These are phyloP conservation scores for Belgica antarctica DNA, from an alignment of 2,888 invertebrate genomes.

Conservation along the genomic window DNA sequence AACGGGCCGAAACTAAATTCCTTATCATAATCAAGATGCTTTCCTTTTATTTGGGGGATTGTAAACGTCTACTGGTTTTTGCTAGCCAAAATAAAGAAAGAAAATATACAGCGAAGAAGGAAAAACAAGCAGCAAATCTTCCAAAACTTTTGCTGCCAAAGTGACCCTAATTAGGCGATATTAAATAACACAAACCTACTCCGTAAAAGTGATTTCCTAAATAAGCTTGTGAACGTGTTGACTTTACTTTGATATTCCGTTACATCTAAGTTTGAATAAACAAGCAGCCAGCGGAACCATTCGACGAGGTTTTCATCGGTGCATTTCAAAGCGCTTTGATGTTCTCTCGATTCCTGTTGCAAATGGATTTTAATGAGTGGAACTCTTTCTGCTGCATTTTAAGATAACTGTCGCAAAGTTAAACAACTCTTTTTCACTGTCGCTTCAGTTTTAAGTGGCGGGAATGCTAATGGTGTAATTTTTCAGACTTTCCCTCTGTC, in stretches of 20 bases:
- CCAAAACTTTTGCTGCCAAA: constrained; percentile 37
- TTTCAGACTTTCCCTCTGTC: constrained; percentile 12
- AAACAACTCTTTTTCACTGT: constrained; percentile 17
- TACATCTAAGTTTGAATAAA: no score
- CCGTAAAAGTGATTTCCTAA: no score
- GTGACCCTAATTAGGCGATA: constrained; percentile 41
- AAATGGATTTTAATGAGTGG: no score
- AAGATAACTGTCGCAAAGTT: neutral
- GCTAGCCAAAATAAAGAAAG: neutral
- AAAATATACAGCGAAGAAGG: neutral
- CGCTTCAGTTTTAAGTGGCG: neutral
- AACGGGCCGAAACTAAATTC: constrained; percentile 16
- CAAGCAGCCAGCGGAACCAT: no score
- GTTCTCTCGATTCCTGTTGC: no score
- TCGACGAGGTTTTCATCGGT: no score
- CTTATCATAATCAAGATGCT: constrained; percentile 25
- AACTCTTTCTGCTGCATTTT: neutral
- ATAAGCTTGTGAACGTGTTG: no score
- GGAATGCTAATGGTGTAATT: constrained; percentile 23
- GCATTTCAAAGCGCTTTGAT: no score
- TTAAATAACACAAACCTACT: constrained; percentile 28
- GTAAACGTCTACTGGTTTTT: neutral
- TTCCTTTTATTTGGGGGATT: neutral
- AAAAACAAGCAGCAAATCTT: neutral
- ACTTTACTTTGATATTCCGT: no score